These are phyloP conservation scores for Carabus problematicus DNA, from an alignment of 2,888 invertebrate genomes.

Conservation along the genomic window DNA sequence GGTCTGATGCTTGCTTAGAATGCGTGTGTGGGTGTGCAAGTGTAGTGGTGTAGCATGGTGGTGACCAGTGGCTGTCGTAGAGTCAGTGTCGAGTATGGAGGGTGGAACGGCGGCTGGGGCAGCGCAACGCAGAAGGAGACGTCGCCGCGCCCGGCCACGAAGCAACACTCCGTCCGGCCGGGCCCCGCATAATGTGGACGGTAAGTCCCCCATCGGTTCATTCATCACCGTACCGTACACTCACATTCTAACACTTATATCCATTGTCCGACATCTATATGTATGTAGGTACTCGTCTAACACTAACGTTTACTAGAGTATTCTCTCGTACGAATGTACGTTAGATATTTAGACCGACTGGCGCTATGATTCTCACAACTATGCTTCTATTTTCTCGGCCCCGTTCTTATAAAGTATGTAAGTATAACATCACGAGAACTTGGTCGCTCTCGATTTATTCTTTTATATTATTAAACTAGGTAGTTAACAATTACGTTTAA, in stretches of 20 bases:
- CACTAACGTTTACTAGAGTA: too few species aligned
- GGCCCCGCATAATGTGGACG: conserved; percentile 12
- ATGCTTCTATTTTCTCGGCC: too few species aligned
- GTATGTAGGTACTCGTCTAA: too few species aligned
- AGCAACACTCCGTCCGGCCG: conserved; percentile 44
- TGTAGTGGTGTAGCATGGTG: conserved; percentile 42
- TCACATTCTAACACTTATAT: background rate
- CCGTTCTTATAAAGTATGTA: too few species aligned
- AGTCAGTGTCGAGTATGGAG: conserved; percentile 69
- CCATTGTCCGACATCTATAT: too few species aligned
- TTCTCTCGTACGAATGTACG: too few species aligned
- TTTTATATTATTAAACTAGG: too few species aligned
- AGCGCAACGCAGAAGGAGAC: conserved; percentile 57
- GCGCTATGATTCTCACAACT: too few species aligned
- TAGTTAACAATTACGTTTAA: too few species aligned
- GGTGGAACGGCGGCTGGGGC: conserved; percentile 64
- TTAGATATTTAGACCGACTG: too few species aligned
- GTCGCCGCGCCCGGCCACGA: conserved; percentile 55
- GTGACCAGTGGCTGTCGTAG: conserved; percentile 57
- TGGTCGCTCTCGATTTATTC: too few species aligned
- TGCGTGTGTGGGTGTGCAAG: conserved; percentile 3
- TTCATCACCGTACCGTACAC: background rate
- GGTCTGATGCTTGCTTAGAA: background rate
- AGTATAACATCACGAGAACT: too few species aligned
- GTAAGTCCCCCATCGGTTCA: conserved; percentile 18